Evolutionary conservation across 1,140 invertebrate genomes (phyloP).

Genomic region (Rhagoletis pomonella): DNA sequence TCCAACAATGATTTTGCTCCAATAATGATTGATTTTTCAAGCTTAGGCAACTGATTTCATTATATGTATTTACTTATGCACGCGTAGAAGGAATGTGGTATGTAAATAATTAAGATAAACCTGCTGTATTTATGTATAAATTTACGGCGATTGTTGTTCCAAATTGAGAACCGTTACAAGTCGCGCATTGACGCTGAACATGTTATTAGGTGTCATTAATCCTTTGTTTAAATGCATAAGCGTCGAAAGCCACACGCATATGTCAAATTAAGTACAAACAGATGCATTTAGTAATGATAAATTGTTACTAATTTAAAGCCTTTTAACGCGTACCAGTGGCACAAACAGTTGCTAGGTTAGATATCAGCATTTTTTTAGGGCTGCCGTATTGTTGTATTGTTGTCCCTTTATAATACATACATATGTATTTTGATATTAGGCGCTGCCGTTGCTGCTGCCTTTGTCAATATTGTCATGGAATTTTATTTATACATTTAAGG

Average conservation of each 20-base stretch:
- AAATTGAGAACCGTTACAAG: conserved; percentile 14
- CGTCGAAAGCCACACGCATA: not conserved
- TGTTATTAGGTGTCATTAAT: not conserved
- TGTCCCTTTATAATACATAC: not conserved
- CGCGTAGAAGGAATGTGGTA: too few relatives aligned
- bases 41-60: not conserved
- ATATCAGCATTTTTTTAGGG: not conserved
- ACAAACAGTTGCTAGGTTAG: too few relatives aligned
- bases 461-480: not conserved
- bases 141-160: not conserved
- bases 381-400: not conserved
- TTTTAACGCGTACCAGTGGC: not conserved
- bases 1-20: not conserved
- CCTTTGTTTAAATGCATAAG: not conserved
- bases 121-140: too few relatives aligned
- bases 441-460: not conserved
- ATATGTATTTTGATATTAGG: not conserved
- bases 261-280: conserved; percentile 19
- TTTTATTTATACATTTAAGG: conserved; percentile 6
- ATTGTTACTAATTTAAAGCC: conserved; percentile 29
- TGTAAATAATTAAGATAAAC: too few relatives aligned
- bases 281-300: not conserved
- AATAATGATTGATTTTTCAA: not conserved
- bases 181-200: conserved; percentile 23
- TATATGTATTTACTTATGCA: not conserved